phyloP scores from a whole-genome alignment of 2,797 vertebrate species.

The Gobionotothen gibberifrons region DNA sequence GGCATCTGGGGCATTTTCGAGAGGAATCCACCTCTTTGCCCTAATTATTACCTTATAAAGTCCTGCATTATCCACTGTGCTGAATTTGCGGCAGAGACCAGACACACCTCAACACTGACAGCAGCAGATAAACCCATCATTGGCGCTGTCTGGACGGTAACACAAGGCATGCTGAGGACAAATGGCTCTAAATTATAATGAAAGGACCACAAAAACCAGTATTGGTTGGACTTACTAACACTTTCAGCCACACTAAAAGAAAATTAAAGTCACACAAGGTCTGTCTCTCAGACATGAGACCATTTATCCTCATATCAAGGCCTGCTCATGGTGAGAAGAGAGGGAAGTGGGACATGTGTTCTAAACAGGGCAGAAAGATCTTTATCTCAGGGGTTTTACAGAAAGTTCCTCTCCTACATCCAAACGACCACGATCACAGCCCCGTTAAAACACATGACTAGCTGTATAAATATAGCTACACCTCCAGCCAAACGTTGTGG shows the following conservation, averaged over 20 bases:
- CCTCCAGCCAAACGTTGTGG: conserved; percentile 32
- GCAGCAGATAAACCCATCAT: conserved; percentile 15
- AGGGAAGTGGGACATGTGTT: conserved; percentile 68
- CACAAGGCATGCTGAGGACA: conserved; percentile 7
- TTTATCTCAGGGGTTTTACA: conserved; percentile 62
- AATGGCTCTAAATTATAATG: background rate
- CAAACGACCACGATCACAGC: conserved; percentile 33
- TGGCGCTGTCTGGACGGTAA: background rate
- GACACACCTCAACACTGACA: conserved; percentile 42
- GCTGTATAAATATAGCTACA: conserved; percentile 59
- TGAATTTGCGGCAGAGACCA: conserved; percentile 24
- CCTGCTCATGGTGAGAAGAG: conserved; percentile 41
- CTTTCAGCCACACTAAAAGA: conserved; percentile 15
- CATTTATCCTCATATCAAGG: conserved; percentile 34
- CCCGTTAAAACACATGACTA: conserved; percentile 37
- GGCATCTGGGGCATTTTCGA: conserved; percentile 76
- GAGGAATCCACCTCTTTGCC: conserved; percentile 75
- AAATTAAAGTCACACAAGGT: conserved; percentile 4
- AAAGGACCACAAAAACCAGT: conserved; percentile 31
- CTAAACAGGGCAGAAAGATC: conserved; percentile 59
- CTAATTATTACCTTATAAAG: conserved; percentile 85
- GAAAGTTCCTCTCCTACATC: conserved; percentile 62
- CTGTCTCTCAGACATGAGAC: conserved; percentile 39
- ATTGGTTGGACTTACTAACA: conserved; percentile 18
- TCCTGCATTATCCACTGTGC: conserved; percentile 47